A percentile compares a stretch with the other conserved stretches of the same genome.
These are phyloP conservation scores for Chaenocephalus aceratus DNA, from an alignment of 2,113 vertebrate genomes.

Conservation along the genomic window DNA sequence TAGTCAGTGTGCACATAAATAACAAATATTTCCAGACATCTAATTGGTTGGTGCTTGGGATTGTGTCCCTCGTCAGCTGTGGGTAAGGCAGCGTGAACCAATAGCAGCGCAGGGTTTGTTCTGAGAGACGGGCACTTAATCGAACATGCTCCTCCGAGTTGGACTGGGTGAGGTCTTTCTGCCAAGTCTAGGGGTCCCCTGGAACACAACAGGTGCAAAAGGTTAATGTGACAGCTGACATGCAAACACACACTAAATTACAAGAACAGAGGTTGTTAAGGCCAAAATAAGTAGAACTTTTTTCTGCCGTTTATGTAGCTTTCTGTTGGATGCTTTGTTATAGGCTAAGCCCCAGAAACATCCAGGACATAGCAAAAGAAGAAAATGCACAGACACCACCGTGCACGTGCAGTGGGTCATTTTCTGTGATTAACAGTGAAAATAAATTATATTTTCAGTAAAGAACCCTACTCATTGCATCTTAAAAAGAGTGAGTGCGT, in stretches of 20 bases:
- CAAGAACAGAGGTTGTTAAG: not conserved
- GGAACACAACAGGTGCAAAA: not conserved
- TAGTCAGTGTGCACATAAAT: slow-evolving; percentile 8
- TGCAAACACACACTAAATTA: not conserved
- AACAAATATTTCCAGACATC: slow-evolving; percentile 34
- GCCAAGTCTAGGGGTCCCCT: slow-evolving; percentile 94
- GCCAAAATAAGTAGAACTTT: too few relatives aligned
- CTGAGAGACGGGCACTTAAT: slow-evolving; percentile 77
- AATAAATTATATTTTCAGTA: too few relatives aligned
- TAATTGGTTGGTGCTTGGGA: slow-evolving; percentile 51
- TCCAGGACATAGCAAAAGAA: too few relatives aligned
- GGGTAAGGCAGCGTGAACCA: slow-evolving; percentile 69
- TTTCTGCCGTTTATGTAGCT: too few relatives aligned
- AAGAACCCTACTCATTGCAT: too few relatives aligned
- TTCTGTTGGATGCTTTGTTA: too few relatives aligned
- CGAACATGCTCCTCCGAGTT: slow-evolving; percentile 89
- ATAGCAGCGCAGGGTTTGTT: slow-evolving; percentile 79
- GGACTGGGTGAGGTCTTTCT: slow-evolving; percentile 93
- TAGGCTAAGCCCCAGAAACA: too few relatives aligned
- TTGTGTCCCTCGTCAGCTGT: slow-evolving; percentile 24
- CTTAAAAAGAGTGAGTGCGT: not conserved
- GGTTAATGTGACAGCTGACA: too few relatives aligned
- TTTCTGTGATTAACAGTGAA: too few relatives aligned
- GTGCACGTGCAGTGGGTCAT: too few relatives aligned
- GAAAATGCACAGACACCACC: too few relatives aligned